Conservation (phyloP, 30 jellyfish, hydroid and myxozoan genomes). For the Hydractinia echinata region DNA sequence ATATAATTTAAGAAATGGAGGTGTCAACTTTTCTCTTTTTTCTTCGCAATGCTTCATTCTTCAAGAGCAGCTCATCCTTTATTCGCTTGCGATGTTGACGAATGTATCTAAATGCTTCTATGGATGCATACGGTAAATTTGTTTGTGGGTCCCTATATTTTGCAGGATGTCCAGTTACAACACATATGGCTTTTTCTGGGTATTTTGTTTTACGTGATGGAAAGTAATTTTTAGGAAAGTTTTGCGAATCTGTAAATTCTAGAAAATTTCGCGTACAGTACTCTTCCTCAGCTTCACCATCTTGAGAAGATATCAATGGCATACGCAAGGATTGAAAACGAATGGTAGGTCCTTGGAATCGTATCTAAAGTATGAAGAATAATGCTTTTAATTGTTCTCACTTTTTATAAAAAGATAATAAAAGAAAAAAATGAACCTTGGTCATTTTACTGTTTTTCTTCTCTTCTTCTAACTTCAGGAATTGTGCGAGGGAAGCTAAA, state of each 20-base stretch:
- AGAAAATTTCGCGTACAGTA: conserved; percentile 71
- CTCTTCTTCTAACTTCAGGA: conserved; percentile 93
- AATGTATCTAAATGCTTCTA: conserved; percentile 65
- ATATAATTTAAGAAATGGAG: too few species aligned
- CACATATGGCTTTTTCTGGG: conserved; percentile 65
- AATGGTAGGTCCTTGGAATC: conserved; percentile 69
- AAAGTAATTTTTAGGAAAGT: conserved; percentile 68
- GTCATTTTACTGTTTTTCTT: conserved; percentile 77
- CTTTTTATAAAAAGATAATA: not conserved
- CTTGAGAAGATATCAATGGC: conserved; percentile 54
- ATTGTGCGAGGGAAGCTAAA: conserved; percentile 91
- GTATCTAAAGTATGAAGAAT: conserved; percentile 13
- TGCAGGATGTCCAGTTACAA: conserved; percentile 80
- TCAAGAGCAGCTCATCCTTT: conserved; percentile 2
- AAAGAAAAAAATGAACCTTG: conserved; percentile 30
- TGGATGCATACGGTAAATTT: conserved; percentile 76
- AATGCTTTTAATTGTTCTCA: not conserved
- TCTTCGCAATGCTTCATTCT: not conserved
- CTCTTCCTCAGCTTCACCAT: conserved; percentile 29
- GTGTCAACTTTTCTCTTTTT: not conserved
- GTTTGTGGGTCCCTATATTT: conserved; percentile 79
- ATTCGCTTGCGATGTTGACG: conserved; percentile 51
- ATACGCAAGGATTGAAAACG: conserved; percentile 77
- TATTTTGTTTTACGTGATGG: conserved; percentile 37
- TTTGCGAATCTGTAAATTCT: conserved; percentile 72